Conservation (phyloP, 1,140 invertebrate genomes). For the Drosophila kohkoa region DNA sequence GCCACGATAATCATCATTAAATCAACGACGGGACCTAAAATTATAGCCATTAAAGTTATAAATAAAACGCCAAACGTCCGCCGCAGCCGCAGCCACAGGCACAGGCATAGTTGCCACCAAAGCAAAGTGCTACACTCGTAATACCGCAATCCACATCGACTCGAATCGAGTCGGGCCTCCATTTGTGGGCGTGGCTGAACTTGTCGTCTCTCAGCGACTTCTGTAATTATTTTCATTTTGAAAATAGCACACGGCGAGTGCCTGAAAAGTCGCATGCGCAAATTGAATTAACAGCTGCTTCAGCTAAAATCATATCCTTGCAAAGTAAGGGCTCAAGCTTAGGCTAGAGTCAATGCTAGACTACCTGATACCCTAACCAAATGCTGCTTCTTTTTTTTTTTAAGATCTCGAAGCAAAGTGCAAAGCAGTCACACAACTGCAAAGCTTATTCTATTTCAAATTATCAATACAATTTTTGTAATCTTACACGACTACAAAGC, state of each 20-base stretch:
- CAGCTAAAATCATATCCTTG: constrained; percentile 30
- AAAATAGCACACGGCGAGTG: constrained; percentile 42
- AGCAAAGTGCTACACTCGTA: background rate
- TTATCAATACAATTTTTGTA: too few species aligned
- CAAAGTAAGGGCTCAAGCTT: background rate
- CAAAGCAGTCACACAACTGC: too few species aligned
- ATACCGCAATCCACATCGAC: background rate
- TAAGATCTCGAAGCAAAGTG: too few species aligned
- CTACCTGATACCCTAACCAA: constrained; percentile 2
- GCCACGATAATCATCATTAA: constrained; percentile 78
- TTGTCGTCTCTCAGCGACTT: constrained; percentile 28
- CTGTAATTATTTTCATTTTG: constrained; percentile 78
- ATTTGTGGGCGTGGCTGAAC: constrained; percentile 51
- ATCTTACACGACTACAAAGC: too few species aligned
- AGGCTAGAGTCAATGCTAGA: background rate
- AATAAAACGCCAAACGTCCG: constrained; percentile 63
- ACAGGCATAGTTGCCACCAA: too few species aligned
- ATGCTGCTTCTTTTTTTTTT: too few species aligned
- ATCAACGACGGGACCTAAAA: constrained; percentile 74
- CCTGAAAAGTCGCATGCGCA: constrained; percentile 50
- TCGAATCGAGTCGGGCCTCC: constrained; percentile 11
- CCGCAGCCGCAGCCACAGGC: background rate
- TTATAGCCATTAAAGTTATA: constrained; percentile 81
- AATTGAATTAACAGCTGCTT: constrained; percentile 55
- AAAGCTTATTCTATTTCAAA: too few species aligned